These are phyloP conservation scores for Colius striatus DNA, from an alignment of 2,113 vertebrate genomes.

Conservation along the genomic window DNA sequence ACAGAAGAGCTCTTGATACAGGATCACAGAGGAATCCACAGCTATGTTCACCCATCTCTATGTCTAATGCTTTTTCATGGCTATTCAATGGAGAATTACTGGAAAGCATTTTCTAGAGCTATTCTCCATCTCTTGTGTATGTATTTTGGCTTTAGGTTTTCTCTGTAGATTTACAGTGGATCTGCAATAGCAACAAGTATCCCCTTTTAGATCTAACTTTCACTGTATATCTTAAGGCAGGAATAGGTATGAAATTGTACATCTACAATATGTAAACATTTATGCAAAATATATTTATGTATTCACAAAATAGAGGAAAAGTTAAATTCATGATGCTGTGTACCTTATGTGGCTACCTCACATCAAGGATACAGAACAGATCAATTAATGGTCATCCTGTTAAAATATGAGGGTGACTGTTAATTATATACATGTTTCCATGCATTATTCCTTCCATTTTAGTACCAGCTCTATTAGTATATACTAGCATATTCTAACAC, in stretches of 20 bases:
- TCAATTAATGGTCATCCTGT: not conserved
- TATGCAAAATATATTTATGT: not conserved
- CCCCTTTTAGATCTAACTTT: not conserved
- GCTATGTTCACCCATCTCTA: not conserved
- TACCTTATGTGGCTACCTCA: not conserved
- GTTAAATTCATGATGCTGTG: not conserved
- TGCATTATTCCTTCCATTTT: not conserved
- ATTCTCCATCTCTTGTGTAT: not conserved
- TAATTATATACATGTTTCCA: not conserved
- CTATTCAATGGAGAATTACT: slow-evolving; percentile 12
- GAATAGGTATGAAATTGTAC: not conserved
- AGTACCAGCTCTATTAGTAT: not conserved
- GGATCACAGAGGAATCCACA: slow-evolving; percentile 39
- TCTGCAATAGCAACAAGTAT: not conserved
- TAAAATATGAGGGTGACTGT: not conserved
- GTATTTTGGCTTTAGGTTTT: not conserved
- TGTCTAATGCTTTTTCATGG: slow-evolving; percentile 51
- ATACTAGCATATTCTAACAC: not conserved
- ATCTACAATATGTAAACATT: not conserved
- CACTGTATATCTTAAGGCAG: not conserved
- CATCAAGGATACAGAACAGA: not conserved
- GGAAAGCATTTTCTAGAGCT: not conserved
- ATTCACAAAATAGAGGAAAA: not conserved
- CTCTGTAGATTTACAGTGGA: not conserved
- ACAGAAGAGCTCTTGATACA: slow-evolving; percentile 14